Conservation (phyloP, 2,113 vertebrate genomes). For the Lepidothrix coronata region DNA sequence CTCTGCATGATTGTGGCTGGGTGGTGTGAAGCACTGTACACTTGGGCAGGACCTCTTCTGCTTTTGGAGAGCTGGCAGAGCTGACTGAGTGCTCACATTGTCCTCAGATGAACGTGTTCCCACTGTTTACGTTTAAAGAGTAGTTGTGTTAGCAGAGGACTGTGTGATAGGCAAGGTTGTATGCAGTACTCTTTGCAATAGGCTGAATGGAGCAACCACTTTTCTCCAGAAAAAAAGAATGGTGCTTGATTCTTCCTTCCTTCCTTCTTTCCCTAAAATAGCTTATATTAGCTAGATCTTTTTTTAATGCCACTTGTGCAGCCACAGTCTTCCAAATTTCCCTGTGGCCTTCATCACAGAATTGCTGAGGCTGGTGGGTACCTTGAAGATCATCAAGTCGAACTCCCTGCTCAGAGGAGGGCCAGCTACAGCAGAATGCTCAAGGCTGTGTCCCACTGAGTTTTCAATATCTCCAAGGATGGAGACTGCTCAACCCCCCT, state of each 20-base stretch:
- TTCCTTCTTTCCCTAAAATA: not conserved
- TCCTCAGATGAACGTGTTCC: not conserved
- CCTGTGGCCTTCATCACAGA: not conserved
- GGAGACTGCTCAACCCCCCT: not conserved
- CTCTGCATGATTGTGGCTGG: not conserved
- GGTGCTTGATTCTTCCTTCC: not conserved
- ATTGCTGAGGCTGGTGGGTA: not conserved
- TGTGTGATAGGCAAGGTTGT: not conserved
- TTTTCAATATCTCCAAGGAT: not conserved
- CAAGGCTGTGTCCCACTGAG: not conserved
- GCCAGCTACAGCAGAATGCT: not conserved
- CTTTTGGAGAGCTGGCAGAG: not conserved
- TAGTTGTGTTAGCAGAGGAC: not conserved
- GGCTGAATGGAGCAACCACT: not conserved
- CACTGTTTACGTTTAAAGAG: not conserved
- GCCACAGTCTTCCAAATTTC: not conserved
- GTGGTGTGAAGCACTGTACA: not conserved
- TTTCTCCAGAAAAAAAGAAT: not conserved
- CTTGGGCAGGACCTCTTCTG: not conserved
- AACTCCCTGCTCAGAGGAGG: not conserved
- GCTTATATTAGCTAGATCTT: not conserved
- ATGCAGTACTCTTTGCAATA: not conserved
- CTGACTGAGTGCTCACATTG: not conserved
- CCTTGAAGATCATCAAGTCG: not conserved
- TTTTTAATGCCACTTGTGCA: not conserved